phyloP scores from a whole-genome alignment of 2,888 invertebrate species.

The Mechanitis mazaeus region DNA sequence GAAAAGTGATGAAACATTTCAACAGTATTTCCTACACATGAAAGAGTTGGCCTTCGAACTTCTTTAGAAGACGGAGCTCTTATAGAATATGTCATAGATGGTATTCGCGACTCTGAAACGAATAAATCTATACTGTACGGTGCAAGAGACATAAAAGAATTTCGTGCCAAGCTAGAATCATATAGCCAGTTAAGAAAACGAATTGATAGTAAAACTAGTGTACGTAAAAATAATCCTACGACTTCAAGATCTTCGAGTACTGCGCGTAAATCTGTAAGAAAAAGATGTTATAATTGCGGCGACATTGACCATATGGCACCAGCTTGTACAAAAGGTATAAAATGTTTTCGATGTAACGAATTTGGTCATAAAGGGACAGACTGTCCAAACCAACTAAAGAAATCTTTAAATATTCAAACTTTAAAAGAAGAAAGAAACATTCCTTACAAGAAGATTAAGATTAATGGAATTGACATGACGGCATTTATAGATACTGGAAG shows the following conservation, averaged over 20 bases:
- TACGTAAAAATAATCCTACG: too few relatives aligned
- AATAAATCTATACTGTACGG: slow-evolving; percentile 33
- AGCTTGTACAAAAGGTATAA: too few relatives aligned
- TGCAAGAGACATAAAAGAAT: slow-evolving; percentile 27
- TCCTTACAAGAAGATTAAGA: slow-evolving; percentile 28
- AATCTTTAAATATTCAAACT: slow-evolving; percentile 28
- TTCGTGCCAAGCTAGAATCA: slow-evolving; percentile 25
- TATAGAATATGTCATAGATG: slow-evolving; percentile 50
- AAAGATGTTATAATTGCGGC: too few relatives aligned
- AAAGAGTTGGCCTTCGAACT: slow-evolving; percentile 31
- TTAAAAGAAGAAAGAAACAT: slow-evolving; percentile 19
- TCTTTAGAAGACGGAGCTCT: slow-evolving; percentile 40
- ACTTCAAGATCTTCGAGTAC: too few relatives aligned
- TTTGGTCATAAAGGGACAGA: too few relatives aligned
- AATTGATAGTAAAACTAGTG: too few relatives aligned
- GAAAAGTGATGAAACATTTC: slow-evolving; percentile 13
- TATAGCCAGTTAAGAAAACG: slow-evolving; percentile 20
- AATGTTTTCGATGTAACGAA: too few relatives aligned
- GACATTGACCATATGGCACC: too few relatives aligned
- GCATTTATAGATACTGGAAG: too few relatives aligned
- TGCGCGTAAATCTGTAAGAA: too few relatives aligned
- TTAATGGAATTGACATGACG: slow-evolving; percentile 34
- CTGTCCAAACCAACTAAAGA: too few relatives aligned
- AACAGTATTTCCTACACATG: too few relatives aligned
- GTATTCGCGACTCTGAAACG: slow-evolving; percentile 35